Evolutionary conservation across 2,888 invertebrate genomes (phyloP).

Genomic region (Drosophila kuntzei): DNA sequence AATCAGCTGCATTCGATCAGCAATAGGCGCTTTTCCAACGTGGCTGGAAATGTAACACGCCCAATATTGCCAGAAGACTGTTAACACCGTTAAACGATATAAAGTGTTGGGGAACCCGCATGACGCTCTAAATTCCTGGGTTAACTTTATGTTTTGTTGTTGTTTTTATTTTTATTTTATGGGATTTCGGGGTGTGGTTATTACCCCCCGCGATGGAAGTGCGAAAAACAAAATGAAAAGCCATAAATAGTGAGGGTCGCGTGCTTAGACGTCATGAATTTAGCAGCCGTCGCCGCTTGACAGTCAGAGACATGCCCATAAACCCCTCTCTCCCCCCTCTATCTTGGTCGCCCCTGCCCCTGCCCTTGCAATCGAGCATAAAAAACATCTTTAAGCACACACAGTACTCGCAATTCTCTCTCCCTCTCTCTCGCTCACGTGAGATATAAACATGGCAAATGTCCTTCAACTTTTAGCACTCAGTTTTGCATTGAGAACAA

Average conservation of each 20-base stretch:
- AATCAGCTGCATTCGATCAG: conserved; percentile 32
- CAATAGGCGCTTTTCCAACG: conserved; percentile 3
- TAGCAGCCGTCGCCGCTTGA: conserved; percentile 46
- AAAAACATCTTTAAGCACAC: conserved; percentile 26
- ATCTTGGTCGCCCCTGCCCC: conserved; percentile 5
- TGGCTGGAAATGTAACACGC: conserved; percentile 34
- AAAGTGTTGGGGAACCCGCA: conserved; percentile 23
- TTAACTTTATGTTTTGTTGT: conserved; percentile 27
- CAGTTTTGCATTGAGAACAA: conserved; percentile 38
- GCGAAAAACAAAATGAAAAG: conserved; percentile 59
- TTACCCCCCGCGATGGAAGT: conserved; percentile 1
- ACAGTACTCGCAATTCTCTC: not conserved
- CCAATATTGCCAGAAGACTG: conserved; percentile 47
- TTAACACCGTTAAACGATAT: conserved; percentile 70
- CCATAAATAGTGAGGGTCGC: conserved; percentile 68
- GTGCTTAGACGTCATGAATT: conserved; percentile 75
- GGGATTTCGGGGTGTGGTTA: conserved; percentile 43
- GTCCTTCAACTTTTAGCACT: conserved; percentile 72
- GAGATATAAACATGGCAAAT: conserved; percentile 56
- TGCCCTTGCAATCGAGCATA: conserved; percentile 8
- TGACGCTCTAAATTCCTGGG: conserved; percentile 15
- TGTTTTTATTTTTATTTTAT: conserved; percentile 21
- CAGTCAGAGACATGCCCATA: conserved; percentile 34
- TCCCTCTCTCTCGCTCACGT: conserved; percentile 24
- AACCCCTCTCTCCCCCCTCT: conserved; percentile 6